Conservation (phyloP, 2,113 vertebrate genomes). For the Sceloporus tristichus region DNA sequence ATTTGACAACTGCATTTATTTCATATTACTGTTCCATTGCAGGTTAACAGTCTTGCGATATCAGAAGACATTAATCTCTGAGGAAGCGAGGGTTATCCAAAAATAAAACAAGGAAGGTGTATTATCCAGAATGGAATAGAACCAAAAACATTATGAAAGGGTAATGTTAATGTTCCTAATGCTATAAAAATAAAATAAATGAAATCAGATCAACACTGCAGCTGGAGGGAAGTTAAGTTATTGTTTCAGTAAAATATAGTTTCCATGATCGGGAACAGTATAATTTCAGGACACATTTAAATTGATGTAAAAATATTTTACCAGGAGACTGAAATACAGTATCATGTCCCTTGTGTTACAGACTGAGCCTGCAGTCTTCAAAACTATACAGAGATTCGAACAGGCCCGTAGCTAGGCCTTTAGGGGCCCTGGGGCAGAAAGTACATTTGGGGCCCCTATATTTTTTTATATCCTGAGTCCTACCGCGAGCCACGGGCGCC, state of each 20-base stretch:
- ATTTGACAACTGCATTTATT: slow-evolving; percentile 92
- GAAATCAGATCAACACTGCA: slow-evolving; percentile 80
- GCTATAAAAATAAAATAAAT: slow-evolving; percentile 82
- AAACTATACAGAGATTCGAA: slow-evolving; percentile 55
- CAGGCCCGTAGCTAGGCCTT: too few species aligned
- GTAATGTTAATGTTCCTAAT: slow-evolving; percentile 74
- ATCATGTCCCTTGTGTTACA: slow-evolving; percentile 63
- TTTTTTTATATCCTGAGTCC: too few species aligned
- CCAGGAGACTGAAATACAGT: slow-evolving; percentile 74
- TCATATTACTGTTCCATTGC: slow-evolving; percentile 71
- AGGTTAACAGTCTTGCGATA: slow-evolving; percentile 82
- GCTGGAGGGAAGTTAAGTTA: slow-evolving; percentile 70
- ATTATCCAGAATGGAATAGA: slow-evolving; percentile 80
- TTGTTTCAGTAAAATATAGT: slow-evolving; percentile 76
- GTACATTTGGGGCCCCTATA: too few species aligned
- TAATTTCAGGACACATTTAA: slow-evolving; percentile 73
- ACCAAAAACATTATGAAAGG: slow-evolving; percentile 70
- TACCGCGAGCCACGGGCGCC: too few species aligned
- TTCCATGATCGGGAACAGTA: slow-evolving; percentile 68
- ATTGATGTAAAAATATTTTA: slow-evolving; percentile 65
- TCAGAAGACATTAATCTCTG: slow-evolving; percentile 81
- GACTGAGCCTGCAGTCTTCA: slow-evolving; percentile 61
- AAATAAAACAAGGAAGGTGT: slow-evolving; percentile 62
- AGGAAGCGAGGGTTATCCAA: slow-evolving; percentile 73
- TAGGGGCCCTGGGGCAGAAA: too few species aligned